Evolutionary conservation across 1,140 invertebrate genomes (phyloP).

Genomic region (Teleopsis dalmanni): DNA sequence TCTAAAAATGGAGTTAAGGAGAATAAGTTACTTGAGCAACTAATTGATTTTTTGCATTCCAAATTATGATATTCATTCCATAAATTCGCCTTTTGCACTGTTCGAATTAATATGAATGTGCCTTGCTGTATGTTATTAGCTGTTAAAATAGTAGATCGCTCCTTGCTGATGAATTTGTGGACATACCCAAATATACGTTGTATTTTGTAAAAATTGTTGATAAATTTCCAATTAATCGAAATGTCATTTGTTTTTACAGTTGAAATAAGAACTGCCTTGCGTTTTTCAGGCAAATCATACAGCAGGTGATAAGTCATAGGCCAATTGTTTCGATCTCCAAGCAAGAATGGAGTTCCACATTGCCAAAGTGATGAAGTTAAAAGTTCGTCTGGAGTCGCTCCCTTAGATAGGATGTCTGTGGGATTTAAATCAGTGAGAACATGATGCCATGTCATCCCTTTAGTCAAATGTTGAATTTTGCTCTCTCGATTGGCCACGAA

Average conservation of each 20-base stretch:
- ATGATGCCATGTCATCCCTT: conserved; percentile 22
- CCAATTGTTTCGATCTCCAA: neutral
- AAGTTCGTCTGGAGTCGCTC: conserved; percentile 18
- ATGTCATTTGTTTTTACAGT: neutral
- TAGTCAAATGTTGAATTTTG: conserved; percentile 26
- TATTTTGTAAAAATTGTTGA: conserved; percentile 5
- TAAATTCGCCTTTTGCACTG: neutral
- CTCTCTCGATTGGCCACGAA: conserved; percentile 30
- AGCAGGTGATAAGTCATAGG: conserved; percentile 1
- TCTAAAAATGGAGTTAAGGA: conserved; percentile 19
- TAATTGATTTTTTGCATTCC: neutral
- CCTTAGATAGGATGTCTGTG: conserved; percentile 35
- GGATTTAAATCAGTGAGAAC: conserved; percentile 31
- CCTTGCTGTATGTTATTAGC: neutral
- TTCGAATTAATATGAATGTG: neutral
- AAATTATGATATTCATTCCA: neutral
- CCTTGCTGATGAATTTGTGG: neutral
- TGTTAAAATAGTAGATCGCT: neutral
- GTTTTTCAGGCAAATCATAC: conserved; percentile 22
- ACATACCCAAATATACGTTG: conserved; percentile 8
- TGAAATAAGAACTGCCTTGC: conserved; percentile 20
- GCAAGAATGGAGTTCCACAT: conserved; percentile 26
- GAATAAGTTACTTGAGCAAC: conserved; percentile 5
- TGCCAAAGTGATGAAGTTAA: conserved; percentile 29
- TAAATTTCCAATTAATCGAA: conserved; percentile 1